phyloP scores from a whole-genome alignment of 1,140 invertebrate species.

The Aphis gossypii region DNA sequence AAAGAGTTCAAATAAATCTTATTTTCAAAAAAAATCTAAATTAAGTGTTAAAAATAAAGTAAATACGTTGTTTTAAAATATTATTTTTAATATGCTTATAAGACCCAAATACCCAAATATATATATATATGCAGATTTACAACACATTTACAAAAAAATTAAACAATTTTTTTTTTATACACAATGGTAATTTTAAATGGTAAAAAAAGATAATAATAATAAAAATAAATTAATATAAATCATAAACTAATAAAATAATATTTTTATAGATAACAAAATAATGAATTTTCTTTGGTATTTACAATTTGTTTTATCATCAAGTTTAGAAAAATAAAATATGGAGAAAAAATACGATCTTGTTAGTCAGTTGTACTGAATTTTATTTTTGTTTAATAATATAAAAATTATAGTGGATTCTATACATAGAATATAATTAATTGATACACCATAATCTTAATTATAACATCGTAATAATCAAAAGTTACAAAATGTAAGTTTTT shows the following conservation, averaged over 20 bases:
- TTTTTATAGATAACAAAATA: conserved; percentile 42
- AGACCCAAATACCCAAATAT: conserved; percentile 48
- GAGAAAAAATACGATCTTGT: conserved; percentile 34
- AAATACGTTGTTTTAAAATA: conserved; percentile 37
- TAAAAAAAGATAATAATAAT: conserved; percentile 49
- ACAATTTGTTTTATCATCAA: conserved; percentile 35
- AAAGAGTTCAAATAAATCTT: not conserved
- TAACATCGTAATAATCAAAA: conserved; percentile 11
- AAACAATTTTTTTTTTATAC: conserved; percentile 52
- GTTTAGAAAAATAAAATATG: not conserved
- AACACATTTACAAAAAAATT: conserved; percentile 56
- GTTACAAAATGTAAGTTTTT: not conserved
- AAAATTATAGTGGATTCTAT: conserved; percentile 23
- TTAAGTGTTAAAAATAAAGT: conserved; percentile 17
- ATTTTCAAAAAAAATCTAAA: not conserved
- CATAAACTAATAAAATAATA: conserved; percentile 47
- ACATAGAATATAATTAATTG: conserved; percentile 5
- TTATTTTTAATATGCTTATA: conserved; percentile 46
- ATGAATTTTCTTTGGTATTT: conserved; percentile 56
- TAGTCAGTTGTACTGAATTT: conserved; percentile 27
- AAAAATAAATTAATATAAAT: conserved; percentile 54
- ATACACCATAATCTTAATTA: conserved; percentile 21
- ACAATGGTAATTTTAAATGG: conserved; percentile 57
- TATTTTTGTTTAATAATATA: conserved; percentile 41
- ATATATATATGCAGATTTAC: conserved; percentile 57